Base-by-base conservation (phyloP, 2,888 invertebrate species). In the Tenthredo distinguenda region DNA sequence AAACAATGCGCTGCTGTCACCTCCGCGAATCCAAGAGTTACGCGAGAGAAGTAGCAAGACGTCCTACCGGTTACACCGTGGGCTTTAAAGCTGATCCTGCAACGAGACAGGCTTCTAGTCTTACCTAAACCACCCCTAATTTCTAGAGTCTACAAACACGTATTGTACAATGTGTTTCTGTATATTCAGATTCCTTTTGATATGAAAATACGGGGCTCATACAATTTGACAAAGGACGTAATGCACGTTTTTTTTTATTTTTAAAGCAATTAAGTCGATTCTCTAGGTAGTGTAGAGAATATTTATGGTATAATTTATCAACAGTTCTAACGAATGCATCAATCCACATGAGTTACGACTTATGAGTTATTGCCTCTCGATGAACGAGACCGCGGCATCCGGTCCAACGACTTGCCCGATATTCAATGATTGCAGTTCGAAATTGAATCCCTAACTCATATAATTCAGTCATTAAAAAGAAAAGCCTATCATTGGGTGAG, bases 1-100 rank as follows among this genome's bases (percentile, higher is more conserved):
- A 85, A 87, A 86, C 87, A 85, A 74, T 85, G 87, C 87, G 84
- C 86, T 87, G 85, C 84, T 86, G 87, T 87, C 87, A 76, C 87
- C 84, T 87, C 85, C 77, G 47, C 9, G 65, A 55, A n/a, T 37
- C 79, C 47, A 83, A 83, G 68, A 83, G 65, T 18, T 68, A 40
- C 83, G 68, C n/a, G 81, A 62, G 18, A 68, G 83, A 83, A 31
- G 68, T 83, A 55, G 47, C 18, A 83, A 83, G 37, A 40, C 83
- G 43, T 37, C 68, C 47, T 68, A 65, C 47, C 83, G 34, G 77
- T 55, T 77, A 55, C 77, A 31, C 6, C 37, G 58, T 62, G n/a
- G 37, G 40, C 34, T 58, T 62, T 81, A 79, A 62, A 40, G 81
- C 58, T 62, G 62, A 58, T 81, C 81, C 40, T 15, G 81, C 40